A percentile compares a stretch with the other conserved stretches of the same genome.
Evolutionary conservation across 2,888 invertebrate genomes (phyloP).

Genomic region (Pemphredon lugubris): DNA sequence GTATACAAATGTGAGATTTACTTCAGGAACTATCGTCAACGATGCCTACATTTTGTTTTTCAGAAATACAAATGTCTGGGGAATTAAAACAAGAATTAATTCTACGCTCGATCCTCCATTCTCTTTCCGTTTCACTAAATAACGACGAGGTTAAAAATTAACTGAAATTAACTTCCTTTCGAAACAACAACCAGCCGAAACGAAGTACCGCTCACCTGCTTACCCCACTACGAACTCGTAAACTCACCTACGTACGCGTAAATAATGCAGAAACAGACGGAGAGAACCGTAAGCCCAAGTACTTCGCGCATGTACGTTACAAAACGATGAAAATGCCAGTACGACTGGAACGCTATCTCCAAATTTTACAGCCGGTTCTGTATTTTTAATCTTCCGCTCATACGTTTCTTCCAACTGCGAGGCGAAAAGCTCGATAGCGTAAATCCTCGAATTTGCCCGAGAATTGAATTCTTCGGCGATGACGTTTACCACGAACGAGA

Average conservation of each 20-base stretch:
- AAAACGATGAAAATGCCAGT: not conserved
- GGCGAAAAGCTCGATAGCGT: no score
- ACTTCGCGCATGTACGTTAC: constrained; percentile 8
- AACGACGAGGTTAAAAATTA: constrained; percentile 29
- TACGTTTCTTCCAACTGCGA: no score
- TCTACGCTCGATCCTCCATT: constrained; percentile 9
- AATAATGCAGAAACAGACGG: constrained; percentile 21
- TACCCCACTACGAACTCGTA: constrained; percentile 8
- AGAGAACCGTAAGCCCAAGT: constrained; percentile 12
- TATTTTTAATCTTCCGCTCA: no score
- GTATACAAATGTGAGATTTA: no score
- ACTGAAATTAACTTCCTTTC: constrained; percentile 53
- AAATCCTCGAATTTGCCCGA: constrained; percentile 24
- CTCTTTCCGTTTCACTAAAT: constrained; percentile 30
- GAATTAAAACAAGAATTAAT: constrained; percentile 18
- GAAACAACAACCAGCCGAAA: constrained; percentile 11
- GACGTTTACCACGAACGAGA: no score
- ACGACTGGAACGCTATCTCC: not conserved
- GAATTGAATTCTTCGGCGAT: constrained; percentile 11
- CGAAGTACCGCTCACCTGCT: constrained; percentile 42
- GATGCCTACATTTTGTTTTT: no score
- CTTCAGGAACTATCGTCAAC: no score
- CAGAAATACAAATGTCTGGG: not conserved
- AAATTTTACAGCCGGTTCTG: no score
- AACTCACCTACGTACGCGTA: constrained; percentile 4